phyloP scores from a whole-genome alignment of 2,113 vertebrate genomes.

The Channa argus region DNA sequence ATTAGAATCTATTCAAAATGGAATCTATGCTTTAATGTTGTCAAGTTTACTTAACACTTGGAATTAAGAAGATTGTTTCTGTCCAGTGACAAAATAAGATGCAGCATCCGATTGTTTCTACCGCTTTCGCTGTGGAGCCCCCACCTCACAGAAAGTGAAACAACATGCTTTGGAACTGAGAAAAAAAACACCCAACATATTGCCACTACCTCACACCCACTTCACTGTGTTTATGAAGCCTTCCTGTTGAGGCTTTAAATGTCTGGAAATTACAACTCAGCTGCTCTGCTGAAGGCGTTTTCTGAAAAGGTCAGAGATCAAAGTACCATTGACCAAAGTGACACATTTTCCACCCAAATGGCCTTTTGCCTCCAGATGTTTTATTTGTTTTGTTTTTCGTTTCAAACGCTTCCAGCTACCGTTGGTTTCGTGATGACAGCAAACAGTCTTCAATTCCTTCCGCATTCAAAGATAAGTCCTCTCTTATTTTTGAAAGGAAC shows the following conservation, averaged over 20 bases:
- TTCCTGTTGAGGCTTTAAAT: conserved; percentile 1
- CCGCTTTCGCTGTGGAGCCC: too few species aligned
- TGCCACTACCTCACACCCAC: conserved; percentile 14
- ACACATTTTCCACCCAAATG: conserved; percentile 19
- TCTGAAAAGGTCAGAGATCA: conserved; percentile 21
- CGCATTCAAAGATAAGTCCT: not conserved
- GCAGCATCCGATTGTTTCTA: too few species aligned
- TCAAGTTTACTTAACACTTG: too few species aligned
- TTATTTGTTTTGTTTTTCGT: too few species aligned
- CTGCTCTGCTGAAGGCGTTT: conserved; percentile 13
- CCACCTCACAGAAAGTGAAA: too few species aligned
- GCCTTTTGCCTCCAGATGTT: conserved; percentile 30
- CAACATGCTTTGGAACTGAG: too few species aligned
- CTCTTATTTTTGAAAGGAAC: conserved; percentile 12
- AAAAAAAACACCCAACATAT: too few species aligned
- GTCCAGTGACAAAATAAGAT: too few species aligned
- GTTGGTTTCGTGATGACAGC: not conserved
- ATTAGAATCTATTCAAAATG: too few species aligned
- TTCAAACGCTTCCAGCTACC: not conserved
- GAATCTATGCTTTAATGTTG: too few species aligned
- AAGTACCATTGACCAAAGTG: not conserved
- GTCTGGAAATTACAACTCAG: conserved; percentile 21
- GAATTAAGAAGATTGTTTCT: too few species aligned
- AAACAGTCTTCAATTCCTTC: not conserved
- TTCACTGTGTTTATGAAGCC: not conserved